phyloP scores from a whole-genome alignment of 2,113 vertebrate genomes.

The human (Homo sapiens) region GRCh38 chr6:53737001-53737500 shows the following conservation, averaged over 20 bases:
- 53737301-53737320: not conserved
- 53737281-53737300: not conserved
- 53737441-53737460: not conserved
- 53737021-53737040: not conserved
- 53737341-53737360: not conserved
- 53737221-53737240: not conserved
- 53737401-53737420: not conserved
- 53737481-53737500: not conserved
- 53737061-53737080: not conserved
- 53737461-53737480: not conserved
- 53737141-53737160: slow-evolving; percentile 41
- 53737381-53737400: not conserved
- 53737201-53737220: not conserved
- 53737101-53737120: not conserved
- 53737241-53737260: too few species aligned
- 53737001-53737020: not conserved
- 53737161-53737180: not conserved
- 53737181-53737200: not conserved
- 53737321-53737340: not conserved
- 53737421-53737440: not conserved
- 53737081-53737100: not conserved
- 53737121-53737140: not conserved
- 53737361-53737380: not conserved
- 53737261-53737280: not conserved
- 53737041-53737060: not conserved